These are phyloP conservation scores for Ceriagrion tenellum DNA, from an alignment of 2,888 invertebrate genomes.

Conservation along the genomic window DNA sequence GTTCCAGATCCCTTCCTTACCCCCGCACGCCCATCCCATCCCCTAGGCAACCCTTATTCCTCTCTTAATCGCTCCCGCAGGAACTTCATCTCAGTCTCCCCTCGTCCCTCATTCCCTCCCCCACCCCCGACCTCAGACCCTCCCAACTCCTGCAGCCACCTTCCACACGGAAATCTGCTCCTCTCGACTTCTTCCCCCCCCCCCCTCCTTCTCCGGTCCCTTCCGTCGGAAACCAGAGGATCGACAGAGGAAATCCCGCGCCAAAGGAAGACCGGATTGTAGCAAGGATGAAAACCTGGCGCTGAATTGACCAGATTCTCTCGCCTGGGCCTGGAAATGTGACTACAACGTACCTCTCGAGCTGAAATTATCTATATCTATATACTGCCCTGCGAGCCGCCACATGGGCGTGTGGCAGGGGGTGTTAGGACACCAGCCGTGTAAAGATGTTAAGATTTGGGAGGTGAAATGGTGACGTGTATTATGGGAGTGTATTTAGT, in stretches of 20 bases:
- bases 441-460: too few relatives aligned
- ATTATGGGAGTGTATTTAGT: too few relatives aligned
- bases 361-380: too few relatives aligned
- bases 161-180: neutral
- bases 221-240: neutral
- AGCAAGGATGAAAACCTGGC: neutral
- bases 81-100: neutral
- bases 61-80: slow-evolving; percentile 24
- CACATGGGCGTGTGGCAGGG: too few relatives aligned
- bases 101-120: neutral
- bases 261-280: neutral
- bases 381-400: too few relatives aligned
- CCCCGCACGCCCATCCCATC: neutral
- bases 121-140: neutral
- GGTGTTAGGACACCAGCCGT: too few relatives aligned
- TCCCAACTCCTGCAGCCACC: neutral
- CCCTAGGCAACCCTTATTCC: neutral
- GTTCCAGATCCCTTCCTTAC: neutral
- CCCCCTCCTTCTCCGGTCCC: neutral
- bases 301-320: neutral
- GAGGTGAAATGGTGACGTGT: too few relatives aligned
- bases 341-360: too few relatives aligned
- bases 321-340: neutral
- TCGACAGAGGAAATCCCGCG: neutral
- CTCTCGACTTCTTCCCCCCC: neutral